A percentile compares a stretch with the other conserved stretches of the same genome.
These are phyloP conservation scores for Marmota flaviventris DNA, from an alignment of 2,113 vertebrate species.

Conservation along the genomic window DNA sequence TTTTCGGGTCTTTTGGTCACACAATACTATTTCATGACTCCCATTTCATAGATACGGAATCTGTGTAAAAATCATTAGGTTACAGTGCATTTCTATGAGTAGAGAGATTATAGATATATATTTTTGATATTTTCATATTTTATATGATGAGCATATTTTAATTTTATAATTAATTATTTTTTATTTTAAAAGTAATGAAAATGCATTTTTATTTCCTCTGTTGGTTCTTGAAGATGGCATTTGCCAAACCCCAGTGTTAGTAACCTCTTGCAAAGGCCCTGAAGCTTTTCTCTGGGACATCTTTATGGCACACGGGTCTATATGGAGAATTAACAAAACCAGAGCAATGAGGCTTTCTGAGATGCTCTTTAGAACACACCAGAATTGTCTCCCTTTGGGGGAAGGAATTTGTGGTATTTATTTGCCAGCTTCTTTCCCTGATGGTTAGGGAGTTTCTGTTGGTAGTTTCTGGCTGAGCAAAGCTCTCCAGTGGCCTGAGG, in stretches of 20 bases:
- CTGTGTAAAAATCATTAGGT: not conserved
- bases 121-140: not conserved
- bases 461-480: not conserved
- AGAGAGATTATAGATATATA: not conserved
- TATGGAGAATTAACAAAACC: not conserved
- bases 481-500: not conserved
- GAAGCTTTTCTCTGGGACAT: not conserved
- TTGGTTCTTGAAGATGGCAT: not conserved
- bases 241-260: not conserved
- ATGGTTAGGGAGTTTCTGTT: not conserved
- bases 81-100: not conserved
- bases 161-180: not conserved
- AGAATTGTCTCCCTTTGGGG: not conserved
- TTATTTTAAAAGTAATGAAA: not conserved
- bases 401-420: not conserved
- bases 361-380: not conserved
- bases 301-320: not conserved
- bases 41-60: conserved; percentile 26
- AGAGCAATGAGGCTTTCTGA: not conserved
- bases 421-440: not conserved
- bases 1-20: no score
- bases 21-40: not conserved
- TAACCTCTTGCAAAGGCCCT: not conserved
- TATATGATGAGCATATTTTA: not conserved
- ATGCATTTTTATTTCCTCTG: not conserved